Evolutionary conservation across 2,113 vertebrate genomes (phyloP).

Genomic region (Ursus arctos): DNA sequence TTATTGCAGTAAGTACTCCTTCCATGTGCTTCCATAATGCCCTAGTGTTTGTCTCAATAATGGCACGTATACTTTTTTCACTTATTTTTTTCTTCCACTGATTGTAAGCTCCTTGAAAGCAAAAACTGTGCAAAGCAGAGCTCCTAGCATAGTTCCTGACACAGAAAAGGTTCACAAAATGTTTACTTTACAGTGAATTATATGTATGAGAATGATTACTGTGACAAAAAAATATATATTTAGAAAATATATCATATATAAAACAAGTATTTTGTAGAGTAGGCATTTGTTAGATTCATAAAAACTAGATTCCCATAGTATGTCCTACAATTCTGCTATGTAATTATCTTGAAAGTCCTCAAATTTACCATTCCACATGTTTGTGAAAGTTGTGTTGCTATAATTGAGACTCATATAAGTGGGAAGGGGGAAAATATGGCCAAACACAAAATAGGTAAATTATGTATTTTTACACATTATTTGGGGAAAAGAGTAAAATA

Average conservation of each 20-base stretch:
- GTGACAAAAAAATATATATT: not conserved
- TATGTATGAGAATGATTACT: not conserved
- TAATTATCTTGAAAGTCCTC: not conserved
- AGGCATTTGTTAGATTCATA: not conserved
- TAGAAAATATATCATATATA: not conserved
- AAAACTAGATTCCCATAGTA: not conserved
- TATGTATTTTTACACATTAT: not conserved
- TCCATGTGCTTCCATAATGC: accelerated
- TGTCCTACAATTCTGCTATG: not conserved
- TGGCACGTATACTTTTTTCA: not conserved
- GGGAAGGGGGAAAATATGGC: not conserved
- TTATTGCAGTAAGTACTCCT: accelerated
- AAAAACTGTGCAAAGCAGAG: not conserved
- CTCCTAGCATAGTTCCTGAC: not conserved
- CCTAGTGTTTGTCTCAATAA: not conserved
- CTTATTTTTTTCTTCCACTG: not conserved
- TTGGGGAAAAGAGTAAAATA: not conserved
- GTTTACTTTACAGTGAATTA: not conserved
- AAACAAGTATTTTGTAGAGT: not conserved
- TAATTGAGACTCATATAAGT: not conserved
- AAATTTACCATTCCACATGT: not conserved
- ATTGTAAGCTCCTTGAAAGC: not conserved
- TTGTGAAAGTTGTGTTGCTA: not conserved
- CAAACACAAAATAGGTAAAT: not conserved
- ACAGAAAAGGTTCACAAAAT: not conserved